phyloP scores from a whole-genome alignment of 1,140 invertebrate species.

The Dendroctonus valens region DNA sequence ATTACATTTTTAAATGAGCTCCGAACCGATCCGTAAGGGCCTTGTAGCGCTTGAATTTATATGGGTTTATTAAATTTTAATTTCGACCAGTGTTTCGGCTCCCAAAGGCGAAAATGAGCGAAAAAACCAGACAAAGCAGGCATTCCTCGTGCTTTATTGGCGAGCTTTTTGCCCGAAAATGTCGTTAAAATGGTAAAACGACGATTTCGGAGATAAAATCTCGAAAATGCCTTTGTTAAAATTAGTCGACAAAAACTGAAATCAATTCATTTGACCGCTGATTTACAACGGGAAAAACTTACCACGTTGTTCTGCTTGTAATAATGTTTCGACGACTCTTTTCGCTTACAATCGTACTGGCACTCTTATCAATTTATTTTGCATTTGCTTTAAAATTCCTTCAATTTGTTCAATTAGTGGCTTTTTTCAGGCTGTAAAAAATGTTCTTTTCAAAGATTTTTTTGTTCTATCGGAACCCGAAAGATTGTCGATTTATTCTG shows the following conservation, averaged over 20 bases:
- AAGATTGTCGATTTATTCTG: too few species aligned
- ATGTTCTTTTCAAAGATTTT: too few species aligned
- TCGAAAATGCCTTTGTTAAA: conserved; percentile 30
- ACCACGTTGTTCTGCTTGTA: too few species aligned
- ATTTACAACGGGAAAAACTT: not conserved
- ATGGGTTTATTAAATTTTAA: conserved; percentile 39
- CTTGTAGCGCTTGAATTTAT: conserved; percentile 37
- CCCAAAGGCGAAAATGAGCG: conserved; percentile 34
- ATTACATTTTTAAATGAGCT: conserved; percentile 38
- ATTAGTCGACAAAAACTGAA: conserved; percentile 9
- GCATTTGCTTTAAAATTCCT: too few species aligned
- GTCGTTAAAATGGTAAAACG: conserved; percentile 35
- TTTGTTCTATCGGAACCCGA: too few species aligned
- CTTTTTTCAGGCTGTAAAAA: too few species aligned
- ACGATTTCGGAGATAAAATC: conserved; percentile 33
- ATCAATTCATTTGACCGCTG: conserved; percentile 14
- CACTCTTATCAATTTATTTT: too few species aligned
- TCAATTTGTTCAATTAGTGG: too few species aligned
- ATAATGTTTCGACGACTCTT: too few species aligned
- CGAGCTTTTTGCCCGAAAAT: conserved; percentile 30
- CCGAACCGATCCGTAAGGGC: conserved; percentile 24
- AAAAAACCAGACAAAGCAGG: conserved; percentile 28
- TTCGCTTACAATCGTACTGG: too few species aligned
- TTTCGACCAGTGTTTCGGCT: conserved; percentile 36
- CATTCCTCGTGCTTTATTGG: conserved; percentile 34